These are phyloP conservation scores for Atta colombica DNA, from an alignment of 1,140 invertebrate species.

Conservation along the genomic window DNA sequence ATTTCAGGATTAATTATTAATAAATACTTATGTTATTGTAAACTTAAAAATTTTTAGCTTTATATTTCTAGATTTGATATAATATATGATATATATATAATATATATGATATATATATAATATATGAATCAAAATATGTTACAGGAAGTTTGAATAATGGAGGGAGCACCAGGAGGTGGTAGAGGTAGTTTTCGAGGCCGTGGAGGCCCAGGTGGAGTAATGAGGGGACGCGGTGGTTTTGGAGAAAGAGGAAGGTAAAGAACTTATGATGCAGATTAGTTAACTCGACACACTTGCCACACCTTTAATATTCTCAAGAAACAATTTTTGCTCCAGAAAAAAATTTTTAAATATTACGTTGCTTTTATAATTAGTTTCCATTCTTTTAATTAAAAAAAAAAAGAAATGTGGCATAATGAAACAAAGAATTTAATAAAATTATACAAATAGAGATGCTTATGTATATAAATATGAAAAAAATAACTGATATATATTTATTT, in stretches of 20 bases:
- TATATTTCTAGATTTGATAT: neutral
- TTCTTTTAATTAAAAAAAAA: neutral
- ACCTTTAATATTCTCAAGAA: neutral
- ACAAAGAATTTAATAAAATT: neutral
- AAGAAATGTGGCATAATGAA: neutral
- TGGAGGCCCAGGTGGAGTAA: slow-evolving; percentile 80
- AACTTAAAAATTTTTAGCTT: neutral
- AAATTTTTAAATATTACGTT: neutral
- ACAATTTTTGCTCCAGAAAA: neutral
- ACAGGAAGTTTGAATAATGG: slow-evolving; percentile 73
- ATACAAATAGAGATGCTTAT: neutral
- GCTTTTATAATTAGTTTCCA: neutral
- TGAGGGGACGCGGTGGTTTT: slow-evolving; percentile 84
- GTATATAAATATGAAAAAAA: slow-evolving; percentile 6
- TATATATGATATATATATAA: too few relatives aligned
- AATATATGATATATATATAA: too few relatives aligned
- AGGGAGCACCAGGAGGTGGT: slow-evolving; percentile 79
- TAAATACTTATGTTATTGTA: neutral
- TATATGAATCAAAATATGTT: neutral
- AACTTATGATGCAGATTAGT: neutral
- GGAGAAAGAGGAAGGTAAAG: slow-evolving; percentile 82
- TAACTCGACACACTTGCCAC: too few relatives aligned
- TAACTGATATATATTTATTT: neutral
- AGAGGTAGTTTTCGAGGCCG: slow-evolving; percentile 83
- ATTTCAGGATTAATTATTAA: too few relatives aligned